Base-by-base conservation (phyloP, 2,113 vertebrate species). In the Typhlomys cinereus region DNA sequence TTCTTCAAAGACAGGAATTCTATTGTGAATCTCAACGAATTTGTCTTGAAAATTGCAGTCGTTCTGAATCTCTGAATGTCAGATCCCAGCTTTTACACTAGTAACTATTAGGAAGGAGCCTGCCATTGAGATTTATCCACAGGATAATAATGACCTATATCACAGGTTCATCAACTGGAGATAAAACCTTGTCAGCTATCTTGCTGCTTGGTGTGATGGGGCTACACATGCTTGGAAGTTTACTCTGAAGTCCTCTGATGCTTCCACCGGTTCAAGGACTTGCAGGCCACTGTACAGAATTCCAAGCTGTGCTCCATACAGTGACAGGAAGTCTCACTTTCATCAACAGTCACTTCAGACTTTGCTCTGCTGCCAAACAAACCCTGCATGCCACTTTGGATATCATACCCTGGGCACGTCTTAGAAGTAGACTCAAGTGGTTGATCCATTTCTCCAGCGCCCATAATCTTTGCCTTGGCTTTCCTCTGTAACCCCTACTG, bases 101-200 rank as follows among this genome's bases (percentile, higher is more conserved):
- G 2, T 20, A 25, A 27, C 18, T 13, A 41, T 76, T 52, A 41
- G 7, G 79, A 62, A 64, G 2, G 1, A 2, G 14, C 14, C 34
- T 27, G 2, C 6, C 67, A 6, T 67, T 6, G 2, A 48, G 21
- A 3, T n/a, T n/a, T n/a, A n/a, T n/a, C n/a, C n/a, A n/a, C n/a
- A n/a, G n/a, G n/a, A n/a, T n/a, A n/a, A n/a, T n/a, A n/a, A n/a
- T n/a, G n/a, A n/a, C n/a, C n/a, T n/a, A n/a, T n/a, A n/a, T n/a
- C n/a, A n/a, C n/a, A 48, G 52, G 39, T 41, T 27, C n/a, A 7
- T 31, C 29, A 46, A 12, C 17, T 29, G 23, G 34, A 78, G 44
- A 36, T 0, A 73, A 82, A 31, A 12, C 4, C 12, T 50, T 71
- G 15, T 1, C 74, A 13, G 20, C 57, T 13, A 39, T 50, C 50